Conservation (phyloP, 2,113 vertebrate species). For the Sorex araneus region DNA sequence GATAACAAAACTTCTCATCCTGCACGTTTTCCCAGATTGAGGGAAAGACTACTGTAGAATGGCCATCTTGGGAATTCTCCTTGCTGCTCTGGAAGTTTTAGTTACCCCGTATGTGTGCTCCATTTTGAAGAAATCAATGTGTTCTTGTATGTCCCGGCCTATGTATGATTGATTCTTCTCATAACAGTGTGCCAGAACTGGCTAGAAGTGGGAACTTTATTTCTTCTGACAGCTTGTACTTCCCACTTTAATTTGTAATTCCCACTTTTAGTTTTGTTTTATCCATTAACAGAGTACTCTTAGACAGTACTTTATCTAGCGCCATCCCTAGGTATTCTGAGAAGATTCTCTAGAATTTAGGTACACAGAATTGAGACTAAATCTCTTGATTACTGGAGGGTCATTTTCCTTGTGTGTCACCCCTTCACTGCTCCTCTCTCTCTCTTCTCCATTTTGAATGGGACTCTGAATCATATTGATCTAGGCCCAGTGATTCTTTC, state of each 20-base stretch:
- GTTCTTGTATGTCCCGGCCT: too few species aligned
- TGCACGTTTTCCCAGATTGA: not conserved
- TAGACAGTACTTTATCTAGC: not conserved
- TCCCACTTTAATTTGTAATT: not conserved
- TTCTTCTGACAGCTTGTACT: not conserved
- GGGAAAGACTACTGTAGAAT: too few species aligned
- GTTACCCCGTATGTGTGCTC: too few species aligned
- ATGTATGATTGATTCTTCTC: too few species aligned
- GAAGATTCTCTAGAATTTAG: not conserved
- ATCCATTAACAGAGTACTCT: not conserved
- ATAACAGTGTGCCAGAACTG: too few species aligned
- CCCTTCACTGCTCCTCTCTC: not conserved
- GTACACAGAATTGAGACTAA: not conserved
- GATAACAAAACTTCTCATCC: not conserved
- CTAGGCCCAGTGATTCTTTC: not conserved
- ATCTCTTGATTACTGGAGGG: not conserved
- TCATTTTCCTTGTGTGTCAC: not conserved
- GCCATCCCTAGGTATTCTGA: too few species aligned
- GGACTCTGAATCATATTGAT: not conserved
- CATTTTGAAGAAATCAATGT: too few species aligned
- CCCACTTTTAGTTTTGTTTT: not conserved
- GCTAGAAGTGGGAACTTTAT: too few species aligned
- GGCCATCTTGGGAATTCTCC: too few species aligned
- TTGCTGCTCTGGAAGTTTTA: too few species aligned
- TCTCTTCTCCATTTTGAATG: constrained; percentile 1